These are phyloP conservation scores for Zoanthus gigantus DNA, from an alignment of 92 coral and sea anemone species.

Conservation along the genomic window DNA sequence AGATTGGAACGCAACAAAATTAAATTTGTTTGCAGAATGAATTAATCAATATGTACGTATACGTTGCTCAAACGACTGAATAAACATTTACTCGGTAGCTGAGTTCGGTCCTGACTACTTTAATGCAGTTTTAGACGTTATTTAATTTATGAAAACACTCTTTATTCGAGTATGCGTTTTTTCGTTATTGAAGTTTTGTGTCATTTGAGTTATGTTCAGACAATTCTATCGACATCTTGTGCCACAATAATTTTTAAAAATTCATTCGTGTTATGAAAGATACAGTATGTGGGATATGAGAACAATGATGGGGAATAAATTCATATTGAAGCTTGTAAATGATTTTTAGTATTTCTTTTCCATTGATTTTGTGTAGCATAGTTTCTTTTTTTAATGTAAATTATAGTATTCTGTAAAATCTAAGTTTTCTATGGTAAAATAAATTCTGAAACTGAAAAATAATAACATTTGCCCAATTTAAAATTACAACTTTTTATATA, in stretches of 20 bases:
- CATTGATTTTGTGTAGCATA: not conserved
- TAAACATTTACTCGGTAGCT: too few relatives aligned
- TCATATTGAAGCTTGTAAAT: not conserved
- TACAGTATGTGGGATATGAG: not conserved
- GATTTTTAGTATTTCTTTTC: not conserved
- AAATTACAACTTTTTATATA: not conserved
- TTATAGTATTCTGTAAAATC: not conserved
- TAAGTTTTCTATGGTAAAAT: not conserved
- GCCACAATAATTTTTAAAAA: too few relatives aligned
- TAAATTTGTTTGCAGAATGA: slow-evolving; percentile 1
- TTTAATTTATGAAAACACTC: too few relatives aligned
- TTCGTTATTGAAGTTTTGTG: not conserved
- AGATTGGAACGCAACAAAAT: slow-evolving; percentile 13
- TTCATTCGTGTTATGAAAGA: not conserved
- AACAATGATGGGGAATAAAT: too few relatives aligned
- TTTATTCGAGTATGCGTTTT: too few relatives aligned
- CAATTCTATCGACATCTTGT: too few relatives aligned
- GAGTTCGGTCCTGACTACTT: too few relatives aligned
- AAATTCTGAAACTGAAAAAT: not conserved
- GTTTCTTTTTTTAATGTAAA: not conserved
- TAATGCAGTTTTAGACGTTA: too few relatives aligned
- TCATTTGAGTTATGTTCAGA: slow-evolving; percentile 8
- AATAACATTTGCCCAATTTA: not conserved
- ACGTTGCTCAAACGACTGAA: too few relatives aligned
- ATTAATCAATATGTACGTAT: not conserved